Evolutionary conservation across 2,797 vertebrate genomes (phyloP).

Genomic region (Podarcis lilfordi): DNA sequence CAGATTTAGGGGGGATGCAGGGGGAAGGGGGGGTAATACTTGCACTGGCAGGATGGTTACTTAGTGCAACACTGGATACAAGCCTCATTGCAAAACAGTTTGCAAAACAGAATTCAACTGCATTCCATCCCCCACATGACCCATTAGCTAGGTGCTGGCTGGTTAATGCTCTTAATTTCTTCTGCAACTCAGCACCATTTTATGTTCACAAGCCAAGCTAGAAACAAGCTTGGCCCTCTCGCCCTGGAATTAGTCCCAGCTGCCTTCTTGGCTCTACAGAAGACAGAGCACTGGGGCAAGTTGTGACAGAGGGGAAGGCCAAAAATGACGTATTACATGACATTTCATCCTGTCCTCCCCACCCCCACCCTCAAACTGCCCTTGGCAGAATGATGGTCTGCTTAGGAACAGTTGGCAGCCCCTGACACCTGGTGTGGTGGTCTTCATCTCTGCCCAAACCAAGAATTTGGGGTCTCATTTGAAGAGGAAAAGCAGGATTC

Average conservation of each 20-base stretch:
- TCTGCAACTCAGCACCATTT: background rate
- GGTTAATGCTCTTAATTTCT: background rate
- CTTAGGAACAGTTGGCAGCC: background rate
- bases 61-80: background rate
- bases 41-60: background rate
- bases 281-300: background rate
- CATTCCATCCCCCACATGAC: background rate
- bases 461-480: no score
- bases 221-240: background rate
- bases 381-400: background rate
- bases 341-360: background rate
- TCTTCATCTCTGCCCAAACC: background rate
- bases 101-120: background rate
- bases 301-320: background rate
- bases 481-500: no score
- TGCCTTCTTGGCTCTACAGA: background rate
- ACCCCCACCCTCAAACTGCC: no score
- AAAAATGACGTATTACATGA: background rate
- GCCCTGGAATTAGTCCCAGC: background rate
- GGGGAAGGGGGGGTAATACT: background rate
- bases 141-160: background rate
- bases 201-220: no score
- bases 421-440: background rate
- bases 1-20: background rate
- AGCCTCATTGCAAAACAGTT: background rate